Percentiles rank a stretch among this genome's conserved stretches.
Conservation (phyloP, 1,140 invertebrate species). For the Aradophagus sp. region DNA sequence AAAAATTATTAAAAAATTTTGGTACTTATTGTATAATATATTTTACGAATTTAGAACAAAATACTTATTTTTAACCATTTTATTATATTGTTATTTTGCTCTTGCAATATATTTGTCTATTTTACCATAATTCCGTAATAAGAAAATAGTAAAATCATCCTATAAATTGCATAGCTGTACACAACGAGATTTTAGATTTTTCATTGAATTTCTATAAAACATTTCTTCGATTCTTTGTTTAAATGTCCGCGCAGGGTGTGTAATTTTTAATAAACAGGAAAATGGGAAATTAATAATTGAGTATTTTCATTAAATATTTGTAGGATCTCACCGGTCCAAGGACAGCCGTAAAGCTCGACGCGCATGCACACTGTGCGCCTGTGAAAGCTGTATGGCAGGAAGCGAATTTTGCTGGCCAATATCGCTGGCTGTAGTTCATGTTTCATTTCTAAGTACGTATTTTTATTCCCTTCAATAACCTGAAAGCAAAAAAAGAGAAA, state of each 20-base stretch:
- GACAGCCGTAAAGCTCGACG: conserved; percentile 88
- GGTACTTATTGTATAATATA: too few species aligned
- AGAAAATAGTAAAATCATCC: too few species aligned
- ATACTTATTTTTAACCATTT: too few species aligned
- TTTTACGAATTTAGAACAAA: too few species aligned
- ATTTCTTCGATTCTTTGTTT: conserved; percentile 5
- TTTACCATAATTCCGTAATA: too few species aligned
- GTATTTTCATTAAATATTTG: conserved; percentile 35
- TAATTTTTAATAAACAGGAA: conserved; percentile 42
- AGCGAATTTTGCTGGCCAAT: conserved; percentile 85
- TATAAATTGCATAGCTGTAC: too few species aligned
- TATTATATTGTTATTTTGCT: too few species aligned
- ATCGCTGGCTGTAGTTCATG: conserved; percentile 85
- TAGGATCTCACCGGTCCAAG: conserved; percentile 79
- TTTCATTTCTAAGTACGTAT: conserved; percentile 89
- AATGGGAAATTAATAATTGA: conserved; percentile 50
- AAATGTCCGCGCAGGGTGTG: conserved; percentile 14
- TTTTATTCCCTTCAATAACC: conserved; percentile 90
- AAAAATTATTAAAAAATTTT: too few species aligned
- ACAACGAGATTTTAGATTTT: too few species aligned
- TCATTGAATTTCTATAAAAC: conserved; percentile 12
- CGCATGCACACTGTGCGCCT: conserved; percentile 90
- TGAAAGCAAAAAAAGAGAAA: conserved; percentile 76
- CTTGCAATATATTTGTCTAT: too few species aligned
- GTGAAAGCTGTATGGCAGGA: conserved; percentile 89